Percentiles rank a stretch among this genome's conserved stretches.
These are phyloP conservation scores for Haliclona indistincta DNA, from an alignment of 37 sponge, comb jelly and placozoan genomes.

Conservation along the genomic window DNA sequence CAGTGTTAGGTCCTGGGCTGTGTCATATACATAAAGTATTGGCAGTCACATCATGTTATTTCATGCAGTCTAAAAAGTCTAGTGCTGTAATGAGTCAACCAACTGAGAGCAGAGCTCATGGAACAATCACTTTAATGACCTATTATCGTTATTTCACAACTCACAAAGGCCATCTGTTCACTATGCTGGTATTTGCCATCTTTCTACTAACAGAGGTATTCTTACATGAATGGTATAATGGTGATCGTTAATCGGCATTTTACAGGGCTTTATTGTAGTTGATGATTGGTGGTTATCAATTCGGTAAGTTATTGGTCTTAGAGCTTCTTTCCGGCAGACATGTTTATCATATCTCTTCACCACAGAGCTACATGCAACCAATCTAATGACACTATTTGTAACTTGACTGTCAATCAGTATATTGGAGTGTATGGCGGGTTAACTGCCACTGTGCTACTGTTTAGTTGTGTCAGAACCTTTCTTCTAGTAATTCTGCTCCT, in stretches of 20 bases:
- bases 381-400: too few relatives aligned
- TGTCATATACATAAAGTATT: too few relatives aligned
- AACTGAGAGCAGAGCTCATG: slow-evolving; percentile 17
- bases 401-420: background rate
- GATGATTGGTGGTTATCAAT: slow-evolving; percentile 23
- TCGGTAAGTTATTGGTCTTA: background rate
- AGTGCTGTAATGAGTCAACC: too few relatives aligned
- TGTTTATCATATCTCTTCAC: too few relatives aligned
- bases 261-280: slow-evolving; percentile 5
- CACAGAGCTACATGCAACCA: too few relatives aligned
- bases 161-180: background rate
- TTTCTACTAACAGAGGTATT: slow-evolving; percentile 7
- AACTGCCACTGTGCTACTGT: background rate
- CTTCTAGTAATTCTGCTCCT: background rate
- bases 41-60: too few relatives aligned
- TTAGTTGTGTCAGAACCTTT: background rate
- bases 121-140: slow-evolving; percentile 5
- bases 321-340: background rate
- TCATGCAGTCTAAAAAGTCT: too few relatives aligned
- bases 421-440: slow-evolving; percentile 1
- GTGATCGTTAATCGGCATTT: background rate
- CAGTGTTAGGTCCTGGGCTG: too few relatives aligned
- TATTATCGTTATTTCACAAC: background rate
- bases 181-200: background rate
- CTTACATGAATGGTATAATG: background rate